These are phyloP conservation scores for Nomia melanderi DNA, from an alignment of 1,140 invertebrate species.

Conservation along the genomic window DNA sequence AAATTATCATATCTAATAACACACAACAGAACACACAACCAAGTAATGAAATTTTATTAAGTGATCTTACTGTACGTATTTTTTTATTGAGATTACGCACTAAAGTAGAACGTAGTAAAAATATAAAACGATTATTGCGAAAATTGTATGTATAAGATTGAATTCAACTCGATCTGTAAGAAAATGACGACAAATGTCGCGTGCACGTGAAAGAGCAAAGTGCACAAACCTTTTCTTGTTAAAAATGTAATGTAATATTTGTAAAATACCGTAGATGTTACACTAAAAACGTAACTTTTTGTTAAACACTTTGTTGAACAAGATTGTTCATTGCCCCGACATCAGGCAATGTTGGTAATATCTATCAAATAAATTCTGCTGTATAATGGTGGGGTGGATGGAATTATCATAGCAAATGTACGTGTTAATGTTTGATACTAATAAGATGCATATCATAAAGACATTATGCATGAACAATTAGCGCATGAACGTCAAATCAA, in stretches of 20 bases:
- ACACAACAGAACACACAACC: constrained; percentile 3
- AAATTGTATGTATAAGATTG: neutral
- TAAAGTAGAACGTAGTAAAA: neutral
- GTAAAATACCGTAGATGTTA: constrained; percentile 11
- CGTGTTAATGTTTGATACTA: constrained; percentile 32
- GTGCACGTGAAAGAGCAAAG: constrained; percentile 3
- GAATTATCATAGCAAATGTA: constrained; percentile 46
- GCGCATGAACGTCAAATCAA: constrained; percentile 41
- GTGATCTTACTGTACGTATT: neutral
- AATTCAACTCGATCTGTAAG: neutral
- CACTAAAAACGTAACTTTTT: constrained; percentile 17
- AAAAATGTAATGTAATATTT: constrained; percentile 18
- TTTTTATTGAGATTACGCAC: neutral
- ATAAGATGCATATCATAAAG: constrained; percentile 38
- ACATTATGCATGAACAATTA: constrained; percentile 25
- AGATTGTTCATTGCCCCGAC: constrained; percentile 31
- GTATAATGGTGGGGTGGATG: constrained; percentile 21
- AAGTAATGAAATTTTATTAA: neutral
- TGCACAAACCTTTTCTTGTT: constrained; percentile 31
- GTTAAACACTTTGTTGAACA: constrained; percentile 11
- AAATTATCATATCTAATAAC: constrained; percentile 10
- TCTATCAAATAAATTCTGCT: constrained; percentile 33
- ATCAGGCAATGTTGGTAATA: constrained; percentile 26
- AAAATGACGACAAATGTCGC: neutral
- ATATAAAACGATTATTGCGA: neutral